Conservation (phyloP, 2,888 invertebrate species). For the Agriopis leucophaearia region DNA sequence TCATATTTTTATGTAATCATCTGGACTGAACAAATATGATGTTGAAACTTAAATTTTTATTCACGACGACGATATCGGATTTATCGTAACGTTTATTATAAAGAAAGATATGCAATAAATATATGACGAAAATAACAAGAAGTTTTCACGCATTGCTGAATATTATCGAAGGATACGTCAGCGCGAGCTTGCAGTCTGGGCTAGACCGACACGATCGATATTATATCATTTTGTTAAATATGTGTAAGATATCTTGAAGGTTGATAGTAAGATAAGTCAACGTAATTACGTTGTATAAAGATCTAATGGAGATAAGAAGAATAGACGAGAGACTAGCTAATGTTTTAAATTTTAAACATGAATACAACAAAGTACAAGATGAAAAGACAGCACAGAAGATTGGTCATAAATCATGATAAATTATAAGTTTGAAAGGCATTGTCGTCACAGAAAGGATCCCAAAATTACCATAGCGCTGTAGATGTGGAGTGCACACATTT, state of each 20-base stretch:
- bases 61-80: constrained; percentile 6
- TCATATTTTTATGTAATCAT: constrained; percentile 27
- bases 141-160: constrained; percentile 12
- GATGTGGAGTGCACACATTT: constrained; percentile 6
- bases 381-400: background rate
- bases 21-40: constrained; percentile 15
- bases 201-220: constrained; percentile 36
- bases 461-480: constrained; percentile 49
- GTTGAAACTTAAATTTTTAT: constrained; percentile 2
- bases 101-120: background rate
- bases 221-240: constrained; percentile 50
- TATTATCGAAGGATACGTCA: constrained; percentile 16
- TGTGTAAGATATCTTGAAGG: constrained; percentile 60
- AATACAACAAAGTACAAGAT: background rate
- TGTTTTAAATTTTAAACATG: background rate
- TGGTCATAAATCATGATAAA: constrained; percentile 1
- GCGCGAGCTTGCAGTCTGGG: constrained; percentile 17
- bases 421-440: constrained; percentile 25
- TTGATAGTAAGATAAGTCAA: constrained; percentile 65
- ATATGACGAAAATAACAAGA: constrained; percentile 16
- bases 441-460: constrained; percentile 39
- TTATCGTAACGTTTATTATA: background rate
- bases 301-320: constrained; percentile 1
- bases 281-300: constrained; percentile 39
- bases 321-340: background rate